Conservation (phyloP, 2,113 vertebrate genomes). For the Arizona elegans region DNA sequence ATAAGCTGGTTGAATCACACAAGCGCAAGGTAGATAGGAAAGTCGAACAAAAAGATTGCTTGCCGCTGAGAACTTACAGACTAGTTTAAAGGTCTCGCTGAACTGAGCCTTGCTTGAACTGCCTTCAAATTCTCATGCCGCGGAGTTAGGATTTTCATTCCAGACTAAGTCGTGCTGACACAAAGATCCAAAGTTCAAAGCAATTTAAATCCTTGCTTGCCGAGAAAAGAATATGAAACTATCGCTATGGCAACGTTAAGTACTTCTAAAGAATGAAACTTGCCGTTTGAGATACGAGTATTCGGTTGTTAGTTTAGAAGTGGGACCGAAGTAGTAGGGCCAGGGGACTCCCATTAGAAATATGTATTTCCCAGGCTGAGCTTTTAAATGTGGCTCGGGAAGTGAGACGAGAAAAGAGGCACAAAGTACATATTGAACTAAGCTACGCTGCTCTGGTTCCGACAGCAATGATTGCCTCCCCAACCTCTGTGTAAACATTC, state of each 20-base stretch:
- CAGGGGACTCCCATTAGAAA: constrained; percentile 9
- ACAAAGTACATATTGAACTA: background rate
- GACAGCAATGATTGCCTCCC: background rate
- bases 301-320: background rate
- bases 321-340: constrained; percentile 42
- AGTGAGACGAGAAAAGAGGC: background rate
- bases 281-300: constrained; percentile 33
- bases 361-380: background rate
- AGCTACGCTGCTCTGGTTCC: background rate
- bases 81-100: background rate
- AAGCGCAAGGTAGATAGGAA: background rate
- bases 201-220: constrained; percentile 55
- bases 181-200: constrained; percentile 49
- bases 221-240: constrained; percentile 44
- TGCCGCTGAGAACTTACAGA: background rate
- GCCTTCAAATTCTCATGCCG: constrained; percentile 13
- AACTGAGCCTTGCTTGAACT: constrained; percentile 16
- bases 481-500: background rate
- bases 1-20: background rate
- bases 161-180: constrained; percentile 41
- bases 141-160: constrained; percentile 37
- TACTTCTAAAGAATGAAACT: constrained; percentile 56
- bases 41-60: background rate
- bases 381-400: background rate
- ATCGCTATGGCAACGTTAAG: constrained; percentile 63